Percentiles rank a stretch among this genome's conserved stretches.
These are phyloP conservation scores for Anolis apletophallus DNA, from an alignment of 2,797 vertebrate genomes.

Conservation along the genomic window DNA sequence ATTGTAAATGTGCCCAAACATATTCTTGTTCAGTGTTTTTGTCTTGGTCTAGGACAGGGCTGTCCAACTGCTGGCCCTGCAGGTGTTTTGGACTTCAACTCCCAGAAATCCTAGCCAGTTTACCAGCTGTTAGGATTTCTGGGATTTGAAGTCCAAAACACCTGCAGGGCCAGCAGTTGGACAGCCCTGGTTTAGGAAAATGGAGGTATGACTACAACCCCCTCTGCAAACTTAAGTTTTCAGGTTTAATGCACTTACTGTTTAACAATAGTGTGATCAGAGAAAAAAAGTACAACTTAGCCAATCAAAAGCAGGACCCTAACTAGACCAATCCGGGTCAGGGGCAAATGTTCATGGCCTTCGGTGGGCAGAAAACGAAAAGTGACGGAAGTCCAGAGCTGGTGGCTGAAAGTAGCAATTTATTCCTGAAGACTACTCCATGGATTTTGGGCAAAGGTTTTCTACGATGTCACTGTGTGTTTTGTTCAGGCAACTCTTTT, in stretches of 20 bases:
- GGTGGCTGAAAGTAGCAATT: not conserved
- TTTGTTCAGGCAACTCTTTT: not conserved
- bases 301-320: not conserved
- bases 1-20: slow-evolving; percentile 1
- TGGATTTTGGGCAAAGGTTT: not conserved
- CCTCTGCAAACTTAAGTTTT: too few relatives aligned
- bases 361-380: not conserved
- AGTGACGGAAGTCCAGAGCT: not conserved
- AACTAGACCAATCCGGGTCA: too few relatives aligned
- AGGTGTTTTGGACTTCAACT: too few relatives aligned
- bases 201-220: slow-evolving; percentile 8
- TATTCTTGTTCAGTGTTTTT: slow-evolving; percentile 40
- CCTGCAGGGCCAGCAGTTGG: too few relatives aligned
- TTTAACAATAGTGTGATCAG: slow-evolving; percentile 26
- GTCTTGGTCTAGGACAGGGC: slow-evolving; percentile 32
- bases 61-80: too few relatives aligned
- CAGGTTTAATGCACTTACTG: not conserved
- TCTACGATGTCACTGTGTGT: not conserved
- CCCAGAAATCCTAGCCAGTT: too few relatives aligned
- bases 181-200: slow-evolving; percentile 32
- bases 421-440: not conserved
- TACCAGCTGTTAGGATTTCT: too few relatives aligned
- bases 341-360: not conserved
- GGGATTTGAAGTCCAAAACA: too few relatives aligned
- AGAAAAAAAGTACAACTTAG: not conserved